Evolutionary conservation across 2,113 vertebrate species (phyloP), one percentile per base, ranked within the genome.

Genomic region (Hymenochirus boettgeri): DNA sequence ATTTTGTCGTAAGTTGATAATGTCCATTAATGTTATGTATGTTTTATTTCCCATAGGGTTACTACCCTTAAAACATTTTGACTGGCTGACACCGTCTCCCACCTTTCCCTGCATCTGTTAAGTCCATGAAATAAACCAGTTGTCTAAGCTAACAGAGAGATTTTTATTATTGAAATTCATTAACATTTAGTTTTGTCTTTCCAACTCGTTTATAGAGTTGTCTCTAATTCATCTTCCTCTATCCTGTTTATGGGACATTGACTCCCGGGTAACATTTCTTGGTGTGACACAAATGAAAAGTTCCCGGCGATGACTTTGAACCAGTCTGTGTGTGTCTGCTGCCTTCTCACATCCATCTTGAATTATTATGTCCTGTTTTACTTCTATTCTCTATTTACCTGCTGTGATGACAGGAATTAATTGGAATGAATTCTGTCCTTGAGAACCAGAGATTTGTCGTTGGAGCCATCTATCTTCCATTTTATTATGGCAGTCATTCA

Each of bases 381-480:
- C 13, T 42, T 42, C n/a, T 42, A 42, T 17, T 42, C n/a, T 17
- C n/a, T 17, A 4, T 42, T 17, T 17, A 13, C 15, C 13, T 13
- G 39, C 39, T n/a, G 17, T 42, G 17, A 42, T 42, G 39, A 42
- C 39, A 15, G 39, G 39, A 17, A 42, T 42, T n/a, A n/a, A n/a
- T n/a, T n/a, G 39, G 13, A 42, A n/a, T 13, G 39, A 42, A 42
- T 42, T 42, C 46, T 48, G 18, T 48, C 46, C 46, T 48, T 48
- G 18, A 22, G 46, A 12, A 48, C 6, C 46, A 18, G 22, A 21
- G 22, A 21, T 22, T 21, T 22, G 21, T 9, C 46, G 4, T 22
- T 48, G 46, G 9, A 22, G 46, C 46, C 10, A 48, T 48, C 46
- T 21, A 21, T 48, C 46, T 48, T 23, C 19, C 12, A 12, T 48